Conservation (phyloP, 2,113 vertebrate species). For the Falco punctatus region DNA sequence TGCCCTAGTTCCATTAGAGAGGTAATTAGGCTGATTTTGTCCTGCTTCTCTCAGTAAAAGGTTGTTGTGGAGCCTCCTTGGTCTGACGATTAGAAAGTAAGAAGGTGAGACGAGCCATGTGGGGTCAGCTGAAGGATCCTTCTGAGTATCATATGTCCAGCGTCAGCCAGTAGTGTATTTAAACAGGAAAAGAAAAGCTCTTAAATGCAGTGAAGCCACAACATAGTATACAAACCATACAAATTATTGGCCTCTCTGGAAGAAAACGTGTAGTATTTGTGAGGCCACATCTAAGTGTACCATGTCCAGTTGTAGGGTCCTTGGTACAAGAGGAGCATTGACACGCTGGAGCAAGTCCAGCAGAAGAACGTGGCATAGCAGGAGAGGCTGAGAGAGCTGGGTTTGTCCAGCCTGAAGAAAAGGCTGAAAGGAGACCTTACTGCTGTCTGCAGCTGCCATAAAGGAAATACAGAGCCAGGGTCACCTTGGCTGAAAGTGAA, state of each 20-base stretch:
- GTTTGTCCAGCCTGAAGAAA: neutral
- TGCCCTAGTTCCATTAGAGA: neutral
- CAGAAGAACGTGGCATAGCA: neutral
- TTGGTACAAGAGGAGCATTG: neutral
- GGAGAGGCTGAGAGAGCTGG: neutral
- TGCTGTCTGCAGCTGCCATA: neutral
- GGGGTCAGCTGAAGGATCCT: neutral
- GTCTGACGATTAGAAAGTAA: neutral
- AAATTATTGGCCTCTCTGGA: neutral
- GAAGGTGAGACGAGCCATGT: neutral
- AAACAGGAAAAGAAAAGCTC: neutral
- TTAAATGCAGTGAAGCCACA: neutral
- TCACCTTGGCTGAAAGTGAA: neutral
- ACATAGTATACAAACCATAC: neutral
- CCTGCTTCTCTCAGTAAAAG: neutral
- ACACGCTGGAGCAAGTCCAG: neutral
- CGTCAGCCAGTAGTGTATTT: accelerated
- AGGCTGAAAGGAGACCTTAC: neutral
- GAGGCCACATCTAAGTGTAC: neutral
- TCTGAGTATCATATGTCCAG: neutral
- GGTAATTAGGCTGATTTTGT: neutral
- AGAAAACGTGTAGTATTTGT: neutral
- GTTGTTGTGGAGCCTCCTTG: neutral
- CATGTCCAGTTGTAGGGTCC: accelerated
- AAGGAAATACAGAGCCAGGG: neutral